Conservation (phyloP, 2,797 vertebrate species). For the Spea hammondii region DNA sequence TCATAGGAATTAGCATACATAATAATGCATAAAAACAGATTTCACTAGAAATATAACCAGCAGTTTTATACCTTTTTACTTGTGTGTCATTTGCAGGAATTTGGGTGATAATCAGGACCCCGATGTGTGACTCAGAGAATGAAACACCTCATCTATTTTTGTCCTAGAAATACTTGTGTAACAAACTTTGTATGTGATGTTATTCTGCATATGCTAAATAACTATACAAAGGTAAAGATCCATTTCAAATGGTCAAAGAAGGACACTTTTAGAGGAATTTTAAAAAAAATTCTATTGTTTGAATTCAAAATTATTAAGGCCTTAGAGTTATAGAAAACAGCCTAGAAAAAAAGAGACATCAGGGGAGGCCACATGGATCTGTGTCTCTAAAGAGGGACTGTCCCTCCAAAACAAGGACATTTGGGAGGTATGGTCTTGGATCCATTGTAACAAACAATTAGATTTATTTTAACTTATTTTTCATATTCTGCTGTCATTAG, state of each 20-base stretch:
- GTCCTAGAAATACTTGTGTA: not conserved
- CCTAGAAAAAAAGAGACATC: no score
- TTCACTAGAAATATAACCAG: not conserved
- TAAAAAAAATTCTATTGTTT: no score
- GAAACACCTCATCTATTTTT: constrained; percentile 18
- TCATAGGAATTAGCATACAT: not conserved
- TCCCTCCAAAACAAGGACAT: no score
- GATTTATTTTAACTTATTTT: no score
- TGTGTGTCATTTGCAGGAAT: constrained; percentile 1
- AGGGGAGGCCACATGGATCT: no score
- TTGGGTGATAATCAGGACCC: not conserved
- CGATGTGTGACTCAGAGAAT: not conserved
- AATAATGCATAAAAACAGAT: not conserved
- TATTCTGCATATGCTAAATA: not conserved
- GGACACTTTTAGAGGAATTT: no score
- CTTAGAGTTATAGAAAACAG: no score
- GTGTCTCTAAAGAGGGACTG: no score
- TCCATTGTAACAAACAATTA: no score
- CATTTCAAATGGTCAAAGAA: not conserved
- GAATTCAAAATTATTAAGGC: no score
- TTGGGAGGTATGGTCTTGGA: no score
- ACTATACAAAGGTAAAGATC: not conserved
- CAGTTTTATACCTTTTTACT: not conserved
- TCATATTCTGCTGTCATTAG: no score
- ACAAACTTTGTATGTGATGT: not conserved